These are phyloP conservation scores for Globodera rostochiensis DNA, from an alignment of 1,140 invertebrate genomes.

Conservation along the genomic window DNA sequence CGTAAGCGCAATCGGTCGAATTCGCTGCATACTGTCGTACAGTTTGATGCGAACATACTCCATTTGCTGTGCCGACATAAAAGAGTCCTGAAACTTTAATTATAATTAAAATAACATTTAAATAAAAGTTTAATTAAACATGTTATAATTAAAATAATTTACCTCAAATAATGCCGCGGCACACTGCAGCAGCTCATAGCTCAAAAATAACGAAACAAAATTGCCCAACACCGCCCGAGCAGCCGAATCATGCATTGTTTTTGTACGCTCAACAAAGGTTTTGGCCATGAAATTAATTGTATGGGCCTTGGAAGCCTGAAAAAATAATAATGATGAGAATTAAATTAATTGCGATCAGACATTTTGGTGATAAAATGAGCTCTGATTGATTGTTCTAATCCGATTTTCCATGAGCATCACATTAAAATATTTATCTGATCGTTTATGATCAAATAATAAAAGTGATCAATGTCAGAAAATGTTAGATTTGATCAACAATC, in stretches of 20 bases:
- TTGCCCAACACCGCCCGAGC: constrained; percentile 43
- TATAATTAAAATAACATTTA: background rate
- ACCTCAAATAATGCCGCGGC: constrained; percentile 41
- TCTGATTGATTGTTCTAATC: too few relatives aligned
- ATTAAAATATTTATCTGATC: too few relatives aligned
- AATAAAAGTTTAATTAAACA: background rate
- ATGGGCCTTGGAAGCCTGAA: constrained; percentile 50
- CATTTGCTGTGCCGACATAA: constrained; percentile 39
- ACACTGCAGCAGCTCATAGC: constrained; percentile 52
- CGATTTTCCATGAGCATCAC: too few relatives aligned
- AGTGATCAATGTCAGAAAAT: too few relatives aligned
- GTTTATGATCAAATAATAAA: too few relatives aligned
- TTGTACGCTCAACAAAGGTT: constrained; percentile 44
- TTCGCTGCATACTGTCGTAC: constrained; percentile 73
- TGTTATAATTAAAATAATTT: background rate
- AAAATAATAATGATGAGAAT: background rate
- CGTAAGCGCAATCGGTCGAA: constrained; percentile 85
- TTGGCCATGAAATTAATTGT: constrained; percentile 54
- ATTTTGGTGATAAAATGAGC: too few relatives aligned
- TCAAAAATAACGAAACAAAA: constrained; percentile 44
- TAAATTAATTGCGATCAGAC: too few relatives aligned
- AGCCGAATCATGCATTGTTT: constrained; percentile 32
- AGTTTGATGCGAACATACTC: constrained; percentile 67
- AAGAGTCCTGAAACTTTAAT: constrained; percentile 45
- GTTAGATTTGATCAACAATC: too few relatives aligned